Evolutionary conservation across 2,888 invertebrate species (phyloP), one percentile per base, ranked within the genome.

Genomic region (Caenorhabditis virilis): DNA sequence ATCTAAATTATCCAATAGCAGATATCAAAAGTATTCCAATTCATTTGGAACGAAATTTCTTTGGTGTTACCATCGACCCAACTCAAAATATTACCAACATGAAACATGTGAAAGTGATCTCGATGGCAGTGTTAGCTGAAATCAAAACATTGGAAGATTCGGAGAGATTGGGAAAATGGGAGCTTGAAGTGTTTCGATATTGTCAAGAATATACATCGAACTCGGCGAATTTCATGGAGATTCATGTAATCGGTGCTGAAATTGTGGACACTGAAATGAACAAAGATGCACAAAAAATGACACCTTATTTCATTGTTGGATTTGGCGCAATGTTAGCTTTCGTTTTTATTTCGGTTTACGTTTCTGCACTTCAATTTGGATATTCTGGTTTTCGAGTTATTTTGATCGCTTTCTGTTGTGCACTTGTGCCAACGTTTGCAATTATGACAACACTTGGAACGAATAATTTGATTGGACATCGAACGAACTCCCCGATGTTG

Each of bases 201-300:
- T 61, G 66, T 4, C 48, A 46, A n/a, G 52, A 65, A 18, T 64
- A 73, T 48, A 62, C 65, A 16, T 47, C 57, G 2, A 62, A 62
- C 26, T 25, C 33, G 18, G 42, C 53, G 7, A 59, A 66, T 43
- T 20, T 50, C 15, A 53, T 76, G 2, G 76, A 76, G 41, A 66
- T 76, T 53, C 65, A 69, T 48, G 76, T 76, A 23, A 66, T 82
- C 43, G 80, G 82, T 2, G 76, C 72, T 3, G 82, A 82, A 58
- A 77, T 82, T 18, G 82, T 82, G 1, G 82, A 83, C 62, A 66
- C 67, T 18, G 82, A 82, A 54, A 82, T 83, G 78, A 82, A 82
- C 62, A 68, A 76, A 48, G 82, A 79, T 48, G 78, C 78, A 1
- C 76, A 77, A 51, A 56, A 64, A 27, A 80, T 76, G 70, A 70